These are phyloP conservation scores for Apantesis nais DNA, from an alignment of 2,888 invertebrate genomes.

Conservation along the genomic window DNA sequence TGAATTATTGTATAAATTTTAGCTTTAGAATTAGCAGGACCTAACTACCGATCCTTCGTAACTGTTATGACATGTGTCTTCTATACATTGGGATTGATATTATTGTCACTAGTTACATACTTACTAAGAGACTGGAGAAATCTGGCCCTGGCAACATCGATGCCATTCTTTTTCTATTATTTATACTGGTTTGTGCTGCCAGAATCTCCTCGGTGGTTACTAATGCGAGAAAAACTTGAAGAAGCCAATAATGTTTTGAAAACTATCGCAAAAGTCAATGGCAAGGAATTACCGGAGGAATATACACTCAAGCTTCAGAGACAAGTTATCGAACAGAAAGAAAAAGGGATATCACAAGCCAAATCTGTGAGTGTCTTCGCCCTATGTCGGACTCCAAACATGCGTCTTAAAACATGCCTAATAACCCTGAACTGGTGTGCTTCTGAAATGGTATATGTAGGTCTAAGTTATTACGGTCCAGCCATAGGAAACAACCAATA, in stretches of 20 bases:
- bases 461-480: conserved; percentile 96
- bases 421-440: conserved; percentile 97
- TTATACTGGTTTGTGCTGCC: conserved; percentile 94
- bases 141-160: conserved; percentile 92
- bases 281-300: conserved; percentile 89
- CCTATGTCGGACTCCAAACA: conserved; percentile 93
- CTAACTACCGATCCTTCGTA: conserved; percentile 95
- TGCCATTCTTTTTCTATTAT: conserved; percentile 94
- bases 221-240: conserved; percentile 92
- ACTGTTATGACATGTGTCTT: conserved; percentile 97
- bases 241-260: conserved; percentile 93
- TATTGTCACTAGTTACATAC: conserved; percentile 94
- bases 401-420: conserved; percentile 93
- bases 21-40: conserved; percentile 96
- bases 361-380: conserved; percentile 85
- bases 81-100: conserved; percentile 94
- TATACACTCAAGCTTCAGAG: conserved; percentile 90
- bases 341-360: conserved; percentile 76
- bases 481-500: conserved; percentile 95
- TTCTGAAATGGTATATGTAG: conserved; percentile 96
- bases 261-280: conserved; percentile 91
- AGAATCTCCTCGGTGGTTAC: conserved; percentile 96
- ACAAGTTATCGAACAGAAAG: conserved; percentile 88
- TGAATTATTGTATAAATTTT: conserved; percentile 53
- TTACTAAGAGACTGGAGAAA: conserved; percentile 93